Percentiles rank a stretch among this genome's conserved stretches.
These are phyloP conservation scores for Phallusia fumigata DNA, from an alignment of 23 tunicate genomes.

Conservation along the genomic window DNA sequence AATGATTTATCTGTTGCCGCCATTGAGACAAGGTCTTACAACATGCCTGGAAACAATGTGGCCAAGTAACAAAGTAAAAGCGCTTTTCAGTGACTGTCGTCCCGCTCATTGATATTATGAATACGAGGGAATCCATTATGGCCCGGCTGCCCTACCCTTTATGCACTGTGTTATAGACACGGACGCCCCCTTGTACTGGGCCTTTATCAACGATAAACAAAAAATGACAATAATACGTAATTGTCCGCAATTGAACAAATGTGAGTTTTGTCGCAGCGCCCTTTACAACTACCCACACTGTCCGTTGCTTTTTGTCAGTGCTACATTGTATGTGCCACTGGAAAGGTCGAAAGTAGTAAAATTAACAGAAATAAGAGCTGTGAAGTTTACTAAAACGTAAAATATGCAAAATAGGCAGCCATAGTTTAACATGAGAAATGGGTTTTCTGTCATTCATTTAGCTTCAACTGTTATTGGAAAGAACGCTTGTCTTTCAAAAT, in stretches of 20 bases:
- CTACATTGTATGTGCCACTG: neutral
- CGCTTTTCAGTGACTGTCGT: neutral
- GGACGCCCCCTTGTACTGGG: neutral
- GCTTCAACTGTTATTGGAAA: no score
- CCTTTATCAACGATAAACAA: slow-evolving; percentile 14
- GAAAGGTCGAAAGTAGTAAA: no score
- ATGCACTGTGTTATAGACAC: slow-evolving; percentile 8
- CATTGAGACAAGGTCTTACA: neutral
- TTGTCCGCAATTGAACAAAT: slow-evolving; percentile 13
- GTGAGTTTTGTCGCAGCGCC: slow-evolving; percentile 1
- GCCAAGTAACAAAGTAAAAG: slow-evolving; percentile 3
- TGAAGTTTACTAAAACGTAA: no score
- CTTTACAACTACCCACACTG: slow-evolving; percentile 1
- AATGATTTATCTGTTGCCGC: neutral
- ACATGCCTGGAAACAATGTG: slow-evolving; percentile 1
- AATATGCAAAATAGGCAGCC: no score
- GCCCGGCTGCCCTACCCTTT: neutral
- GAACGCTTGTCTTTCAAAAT: no score
- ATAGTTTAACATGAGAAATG: no score
- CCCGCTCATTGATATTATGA: slow-evolving; percentile 7
- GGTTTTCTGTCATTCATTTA: no score
- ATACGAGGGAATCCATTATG: neutral
- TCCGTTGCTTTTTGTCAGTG: neutral
- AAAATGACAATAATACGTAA: slow-evolving; percentile 13
- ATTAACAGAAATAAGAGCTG: no score